Conservation (phyloP, 1,140 invertebrate species). For the Temnothorax nylanderi region DNA sequence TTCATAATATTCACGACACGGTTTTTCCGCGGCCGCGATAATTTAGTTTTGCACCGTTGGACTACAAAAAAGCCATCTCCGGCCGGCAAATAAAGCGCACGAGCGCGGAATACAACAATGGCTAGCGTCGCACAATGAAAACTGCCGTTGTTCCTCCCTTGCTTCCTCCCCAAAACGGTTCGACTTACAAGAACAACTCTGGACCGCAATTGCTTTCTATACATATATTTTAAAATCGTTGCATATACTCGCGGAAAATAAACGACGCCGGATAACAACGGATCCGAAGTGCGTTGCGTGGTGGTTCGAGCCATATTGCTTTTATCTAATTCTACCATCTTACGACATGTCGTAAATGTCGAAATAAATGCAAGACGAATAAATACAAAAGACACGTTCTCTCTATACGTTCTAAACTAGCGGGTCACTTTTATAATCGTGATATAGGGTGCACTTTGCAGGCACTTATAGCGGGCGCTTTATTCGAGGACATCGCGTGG, state of each 20-base stretch:
- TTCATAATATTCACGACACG: constrained; percentile 61
- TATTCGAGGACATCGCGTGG: constrained; percentile 56
- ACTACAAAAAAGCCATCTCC: constrained; percentile 58
- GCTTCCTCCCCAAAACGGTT: constrained; percentile 23
- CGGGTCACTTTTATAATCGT: neutral
- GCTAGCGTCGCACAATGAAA: constrained; percentile 29
- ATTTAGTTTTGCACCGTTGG: constrained; percentile 64
- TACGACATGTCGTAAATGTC: neutral
- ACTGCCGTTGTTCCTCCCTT: constrained; percentile 24
- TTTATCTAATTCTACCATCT: neutral
- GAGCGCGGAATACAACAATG: constrained; percentile 46
- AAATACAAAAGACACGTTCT: no score
- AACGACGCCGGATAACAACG: neutral
- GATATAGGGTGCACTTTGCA: constrained; percentile 58
- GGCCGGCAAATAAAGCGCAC: constrained; percentile 60
- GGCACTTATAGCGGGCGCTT: constrained; percentile 58
- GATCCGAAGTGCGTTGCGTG: neutral
- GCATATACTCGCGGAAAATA: neutral
- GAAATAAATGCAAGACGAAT: neutral
- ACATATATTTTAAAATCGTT: neutral
- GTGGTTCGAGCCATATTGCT: neutral
- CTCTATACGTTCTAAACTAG: neutral
- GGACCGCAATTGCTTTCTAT: constrained; percentile 3
- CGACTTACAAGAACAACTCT: constrained; percentile 50
- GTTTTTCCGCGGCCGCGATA: constrained; percentile 60